Evolutionary conservation across 2,888 invertebrate species (phyloP).

Genomic region (Diarsia brunnea): DNA sequence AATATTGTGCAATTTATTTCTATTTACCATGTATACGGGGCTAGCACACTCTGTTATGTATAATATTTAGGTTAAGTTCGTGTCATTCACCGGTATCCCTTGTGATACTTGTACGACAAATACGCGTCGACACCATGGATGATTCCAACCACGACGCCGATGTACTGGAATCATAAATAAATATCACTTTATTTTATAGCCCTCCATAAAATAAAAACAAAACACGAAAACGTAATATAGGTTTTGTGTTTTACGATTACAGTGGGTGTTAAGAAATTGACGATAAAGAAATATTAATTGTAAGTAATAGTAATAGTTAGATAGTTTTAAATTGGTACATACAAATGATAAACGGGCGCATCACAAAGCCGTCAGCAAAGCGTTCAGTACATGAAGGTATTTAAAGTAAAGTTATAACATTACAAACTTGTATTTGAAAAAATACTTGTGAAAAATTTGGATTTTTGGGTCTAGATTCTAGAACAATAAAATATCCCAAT

Average conservation of each 20-base stretch:
- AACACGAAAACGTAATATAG: constrained; percentile 26
- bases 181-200: constrained; percentile 8
- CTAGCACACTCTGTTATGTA: not conserved
- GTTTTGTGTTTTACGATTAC: constrained; percentile 1
- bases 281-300: constrained; percentile 20
- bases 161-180: constrained; percentile 91
- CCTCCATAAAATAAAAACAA: constrained; percentile 18
- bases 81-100: constrained; percentile 78
- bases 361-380: no score
- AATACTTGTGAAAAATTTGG: no score
- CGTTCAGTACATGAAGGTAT: no score
- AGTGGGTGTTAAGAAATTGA: constrained; percentile 9
- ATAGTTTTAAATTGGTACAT: not conserved
- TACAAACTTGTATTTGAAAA: no score
- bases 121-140: constrained; percentile 95
- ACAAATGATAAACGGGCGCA: no score
- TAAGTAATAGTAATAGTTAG: constrained; percentile 2
- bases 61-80: not conserved
- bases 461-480: no score
- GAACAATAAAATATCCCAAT: no score
- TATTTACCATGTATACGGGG: constrained; percentile 3
- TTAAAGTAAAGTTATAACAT: no score
- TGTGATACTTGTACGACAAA: constrained; percentile 93
- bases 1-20: not conserved
- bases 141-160: constrained; percentile 94